Conservation (phyloP, 2,888 invertebrate genomes). For the Iselma pallidipennis region DNA sequence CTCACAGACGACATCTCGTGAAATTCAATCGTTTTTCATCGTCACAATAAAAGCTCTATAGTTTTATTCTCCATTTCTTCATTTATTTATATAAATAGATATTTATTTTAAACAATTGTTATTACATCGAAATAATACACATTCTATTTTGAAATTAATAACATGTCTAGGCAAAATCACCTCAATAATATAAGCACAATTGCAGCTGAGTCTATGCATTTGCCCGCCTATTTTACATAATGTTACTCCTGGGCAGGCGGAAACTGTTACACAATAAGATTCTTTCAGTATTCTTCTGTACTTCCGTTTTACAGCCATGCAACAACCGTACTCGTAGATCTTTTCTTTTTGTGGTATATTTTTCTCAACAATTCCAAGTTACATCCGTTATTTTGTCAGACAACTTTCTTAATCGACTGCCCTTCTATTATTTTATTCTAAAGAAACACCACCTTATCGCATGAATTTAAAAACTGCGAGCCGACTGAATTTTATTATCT, state of each 20-base stretch:
- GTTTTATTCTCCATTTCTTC: too few species aligned
- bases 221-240: conserved; percentile 49
- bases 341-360: conserved; percentile 48
- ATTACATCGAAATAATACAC: neutral
- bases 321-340: conserved; percentile 13
- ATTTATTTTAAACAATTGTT: too few species aligned
- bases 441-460: neutral
- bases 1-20: conserved; percentile 4
- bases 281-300: conserved; percentile 46
- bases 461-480: neutral
- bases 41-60: too few species aligned
- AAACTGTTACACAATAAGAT: conserved; percentile 47
- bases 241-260: conserved; percentile 51
- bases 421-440: neutral
- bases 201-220: conserved; percentile 37
- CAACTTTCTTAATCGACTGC: conserved; percentile 24
- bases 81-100: too few species aligned
- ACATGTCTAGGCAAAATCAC: conserved; percentile 19
- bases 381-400: conserved; percentile 46
- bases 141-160: neutral
- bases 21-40: neutral
- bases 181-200: conserved; percentile 29
- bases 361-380: conserved; percentile 40
- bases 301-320: conserved; percentile 38
- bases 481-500: too few species aligned